phyloP scores from a whole-genome alignment of 2,113 vertebrate species.

The Panthera uncia region DNA sequence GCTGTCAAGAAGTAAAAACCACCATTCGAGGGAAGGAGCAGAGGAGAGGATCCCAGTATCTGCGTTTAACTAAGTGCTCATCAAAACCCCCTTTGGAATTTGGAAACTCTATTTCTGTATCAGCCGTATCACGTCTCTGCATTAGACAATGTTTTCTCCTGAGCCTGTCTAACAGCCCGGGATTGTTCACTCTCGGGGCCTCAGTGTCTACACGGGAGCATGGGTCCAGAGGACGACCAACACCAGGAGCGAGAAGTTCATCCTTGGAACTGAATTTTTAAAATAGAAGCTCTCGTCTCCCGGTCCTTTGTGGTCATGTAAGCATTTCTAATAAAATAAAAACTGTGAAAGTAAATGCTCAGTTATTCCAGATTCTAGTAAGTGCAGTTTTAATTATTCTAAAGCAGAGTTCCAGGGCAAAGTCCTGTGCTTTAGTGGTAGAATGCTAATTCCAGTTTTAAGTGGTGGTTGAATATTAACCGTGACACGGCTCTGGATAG shows the following conservation, averaged over 20 bases:
- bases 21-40: not conserved
- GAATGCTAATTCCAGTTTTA: slow-evolving; percentile 57
- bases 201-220: accelerated
- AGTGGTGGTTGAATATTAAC: slow-evolving; percentile 73
- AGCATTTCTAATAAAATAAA: not conserved
- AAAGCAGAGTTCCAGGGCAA: slow-evolving; percentile 48
- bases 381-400: not conserved
- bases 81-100: not conserved
- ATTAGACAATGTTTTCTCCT: not conserved
- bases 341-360: not conserved
- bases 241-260: no score
- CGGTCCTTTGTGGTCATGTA: not conserved
- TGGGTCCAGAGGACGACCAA: accelerated
- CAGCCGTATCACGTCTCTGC: not conserved
- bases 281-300: not conserved
- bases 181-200: not conserved
- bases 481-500: not conserved
- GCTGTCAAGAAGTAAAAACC: not conserved
- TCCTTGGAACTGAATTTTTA: not conserved
- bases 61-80: not conserved
- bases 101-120: not conserved
- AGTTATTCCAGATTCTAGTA: not conserved
- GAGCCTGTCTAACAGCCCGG: not conserved
- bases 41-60: not conserved
- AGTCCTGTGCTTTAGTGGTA: slow-evolving; percentile 25